Percentiles rank a stretch among this genome's conserved stretches.
phyloP scores from a whole-genome alignment of 2,797 vertebrate species.

The Diplodus puntazzo region DNA sequence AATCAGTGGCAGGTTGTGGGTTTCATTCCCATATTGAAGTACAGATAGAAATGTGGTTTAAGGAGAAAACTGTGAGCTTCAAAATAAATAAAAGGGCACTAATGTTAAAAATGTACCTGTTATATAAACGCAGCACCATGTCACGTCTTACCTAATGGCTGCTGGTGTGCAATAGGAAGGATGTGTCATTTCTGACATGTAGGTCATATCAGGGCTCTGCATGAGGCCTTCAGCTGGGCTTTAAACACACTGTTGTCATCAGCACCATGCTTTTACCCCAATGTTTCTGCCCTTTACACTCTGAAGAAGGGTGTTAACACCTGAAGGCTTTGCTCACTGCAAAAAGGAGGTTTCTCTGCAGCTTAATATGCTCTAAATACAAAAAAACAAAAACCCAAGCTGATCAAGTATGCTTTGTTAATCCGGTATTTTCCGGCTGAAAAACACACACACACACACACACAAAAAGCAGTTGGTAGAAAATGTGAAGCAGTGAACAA shows the following conservation, averaged over 20 bases:
- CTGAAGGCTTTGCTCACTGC: not conserved
- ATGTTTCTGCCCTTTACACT: slow-evolving; percentile 7
- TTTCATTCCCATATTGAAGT: not conserved
- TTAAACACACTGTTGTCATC: slow-evolving; percentile 9
- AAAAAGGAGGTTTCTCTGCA: not conserved
- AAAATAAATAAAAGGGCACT: not conserved
- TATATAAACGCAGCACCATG: slow-evolving; percentile 32
- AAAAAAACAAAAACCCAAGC: slow-evolving; percentile 24
- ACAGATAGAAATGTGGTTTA: no score
- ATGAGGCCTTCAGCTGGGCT: slow-evolving; percentile 52
- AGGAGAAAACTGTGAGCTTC: not conserved
- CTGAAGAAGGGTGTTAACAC: not conserved
- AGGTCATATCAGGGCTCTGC: slow-evolving; percentile 56
- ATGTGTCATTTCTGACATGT: slow-evolving; percentile 68
- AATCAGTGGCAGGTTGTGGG: not conserved
- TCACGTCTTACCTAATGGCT: slow-evolving; percentile 43
- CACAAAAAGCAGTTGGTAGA: slow-evolving; percentile 7
- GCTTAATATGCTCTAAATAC: slow-evolving; percentile 13
- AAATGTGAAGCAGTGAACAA: slow-evolving; percentile 6
- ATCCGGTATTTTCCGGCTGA: slow-evolving; percentile 53
- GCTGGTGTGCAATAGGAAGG: slow-evolving; percentile 29
- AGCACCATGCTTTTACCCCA: slow-evolving; percentile 1
- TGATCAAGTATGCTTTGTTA: slow-evolving; percentile 38
- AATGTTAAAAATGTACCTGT: not conserved
- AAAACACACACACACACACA: no score